Evolutionary conservation across 2,797 vertebrate genomes (phyloP).

Genomic region (Pangasius larnaudii): DNA sequence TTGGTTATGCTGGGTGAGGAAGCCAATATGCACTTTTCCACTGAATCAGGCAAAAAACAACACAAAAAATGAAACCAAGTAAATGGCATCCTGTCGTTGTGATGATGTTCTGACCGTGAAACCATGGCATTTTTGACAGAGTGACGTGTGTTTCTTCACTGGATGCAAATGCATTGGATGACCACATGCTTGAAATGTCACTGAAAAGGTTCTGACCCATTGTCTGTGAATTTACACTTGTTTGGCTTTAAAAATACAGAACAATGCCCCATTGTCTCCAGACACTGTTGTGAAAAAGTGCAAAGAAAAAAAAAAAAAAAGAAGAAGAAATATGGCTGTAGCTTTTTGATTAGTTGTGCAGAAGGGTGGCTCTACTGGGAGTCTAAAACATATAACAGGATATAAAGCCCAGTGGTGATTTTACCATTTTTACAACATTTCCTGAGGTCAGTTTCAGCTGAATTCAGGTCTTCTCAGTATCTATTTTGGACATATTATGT

Average conservation of each 20-base stretch:
- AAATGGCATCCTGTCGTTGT: background rate
- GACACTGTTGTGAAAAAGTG: background rate
- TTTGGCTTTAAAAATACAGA: background rate
- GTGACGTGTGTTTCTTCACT: background rate
- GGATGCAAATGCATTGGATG: background rate
- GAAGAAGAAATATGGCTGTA: background rate
- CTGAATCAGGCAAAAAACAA: background rate
- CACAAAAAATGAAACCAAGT: slow-evolving; percentile 5
- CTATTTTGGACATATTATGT: background rate
- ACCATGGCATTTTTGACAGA: background rate
- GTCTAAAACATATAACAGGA: background rate
- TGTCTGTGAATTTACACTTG: background rate
- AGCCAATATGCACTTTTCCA: background rate
- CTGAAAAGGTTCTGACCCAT: background rate
- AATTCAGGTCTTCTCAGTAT: background rate
- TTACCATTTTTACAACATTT: background rate
- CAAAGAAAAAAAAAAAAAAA: background rate
- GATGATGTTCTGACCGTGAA: background rate
- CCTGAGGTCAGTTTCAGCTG: background rate
- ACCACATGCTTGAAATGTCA: background rate
- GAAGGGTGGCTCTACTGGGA: background rate
- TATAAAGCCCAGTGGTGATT: background rate
- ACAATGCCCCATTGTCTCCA: background rate
- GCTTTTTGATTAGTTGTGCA: background rate
- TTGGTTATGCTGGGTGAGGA: background rate